Evolutionary conservation across 2,888 invertebrate species (phyloP).

Genomic region (Sialis fuliginosa): DNA sequence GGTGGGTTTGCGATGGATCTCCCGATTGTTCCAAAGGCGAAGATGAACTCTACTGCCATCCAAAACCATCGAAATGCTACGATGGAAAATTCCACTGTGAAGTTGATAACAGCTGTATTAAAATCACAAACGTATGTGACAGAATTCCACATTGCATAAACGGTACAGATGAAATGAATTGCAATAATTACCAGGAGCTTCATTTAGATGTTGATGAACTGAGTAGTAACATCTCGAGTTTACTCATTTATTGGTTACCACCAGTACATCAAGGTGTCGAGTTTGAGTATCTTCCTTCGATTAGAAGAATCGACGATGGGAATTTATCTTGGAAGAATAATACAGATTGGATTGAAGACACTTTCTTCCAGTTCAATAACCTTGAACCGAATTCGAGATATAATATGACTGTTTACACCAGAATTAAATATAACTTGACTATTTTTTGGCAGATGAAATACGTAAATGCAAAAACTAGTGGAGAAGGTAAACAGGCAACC

Average conservation of each 20-base stretch:
- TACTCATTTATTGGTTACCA: constrained; percentile 46
- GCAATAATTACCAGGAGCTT: constrained; percentile 24
- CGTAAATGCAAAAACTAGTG: constrained; percentile 42
- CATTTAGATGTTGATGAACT: constrained; percentile 46
- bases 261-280: constrained; percentile 23
- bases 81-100: constrained; percentile 37
- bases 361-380: constrained; percentile 38
- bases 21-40: constrained; percentile 38
- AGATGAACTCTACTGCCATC: constrained; percentile 37
- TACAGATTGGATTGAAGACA: constrained; percentile 40
- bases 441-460: constrained; percentile 47
- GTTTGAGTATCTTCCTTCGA: constrained; percentile 51
- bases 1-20: constrained; percentile 43
- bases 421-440: constrained; percentile 31
- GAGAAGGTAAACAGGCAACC: constrained; percentile 35
- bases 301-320: constrained; percentile 27
- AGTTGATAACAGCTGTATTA: constrained; percentile 42
- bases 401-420: constrained; percentile 61
- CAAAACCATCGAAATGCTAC: constrained; percentile 18
- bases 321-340: constrained; percentile 38
- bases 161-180: constrained; percentile 30
- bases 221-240: constrained; percentile 40
- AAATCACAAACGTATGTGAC: constrained; percentile 31
- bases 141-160: constrained; percentile 34
- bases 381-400: constrained; percentile 57